Evolutionary conservation across 2,888 invertebrate species (phyloP), one percentile per base, ranked within the genome.

Genomic region (Clunio marinus): DNA sequence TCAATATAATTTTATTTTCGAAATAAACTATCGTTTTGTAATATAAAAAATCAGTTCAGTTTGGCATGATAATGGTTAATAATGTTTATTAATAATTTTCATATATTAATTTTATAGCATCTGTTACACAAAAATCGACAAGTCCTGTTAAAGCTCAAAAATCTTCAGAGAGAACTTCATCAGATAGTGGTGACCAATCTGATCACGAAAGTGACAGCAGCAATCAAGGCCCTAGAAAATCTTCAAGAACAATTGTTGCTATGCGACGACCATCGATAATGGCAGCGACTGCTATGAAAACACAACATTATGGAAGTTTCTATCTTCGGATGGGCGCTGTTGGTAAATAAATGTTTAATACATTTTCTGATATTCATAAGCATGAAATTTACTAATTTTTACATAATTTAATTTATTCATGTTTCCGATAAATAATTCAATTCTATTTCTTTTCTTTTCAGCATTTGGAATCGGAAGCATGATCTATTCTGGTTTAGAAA

Each of bases 401-500:
- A 41, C 41, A 41, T n/a, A 5, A 41, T 15, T n/a, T 10, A 41
- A 41, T 41, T 41, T 32, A 7, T 8, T 32, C 32, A 7, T 8
- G 5, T 68, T 20, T 2, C 35, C 35, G 45, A 69, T 67, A 13
- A 59, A 2, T 35, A 41, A 41, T 13, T 41, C n/a, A n/a, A n/a
- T n/a, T n/a, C n/a, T n/a, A n/a, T n/a, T n/a, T n/a, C n/a, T n/a
- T n/a, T n/a, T n/a, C n/a, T n/a, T n/a, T n/a, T n/a, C 81, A 93
- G 96, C 93, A 4, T 97, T 97, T 77, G 96, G 96, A 10, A 93
- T 96, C 74, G 96, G 96, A 27, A 93, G 94, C 73, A 94, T 97
- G 94, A 96, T 97, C 71, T 96, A 96, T 80, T 94, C 94, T 1
- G 95, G 96, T 0, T 81, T 97, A 72, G 94, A 94, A 80, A 94